Evolutionary conservation across 2,797 vertebrate genomes (phyloP).

Genomic region (Lagorchestes hirsutus): DNA sequence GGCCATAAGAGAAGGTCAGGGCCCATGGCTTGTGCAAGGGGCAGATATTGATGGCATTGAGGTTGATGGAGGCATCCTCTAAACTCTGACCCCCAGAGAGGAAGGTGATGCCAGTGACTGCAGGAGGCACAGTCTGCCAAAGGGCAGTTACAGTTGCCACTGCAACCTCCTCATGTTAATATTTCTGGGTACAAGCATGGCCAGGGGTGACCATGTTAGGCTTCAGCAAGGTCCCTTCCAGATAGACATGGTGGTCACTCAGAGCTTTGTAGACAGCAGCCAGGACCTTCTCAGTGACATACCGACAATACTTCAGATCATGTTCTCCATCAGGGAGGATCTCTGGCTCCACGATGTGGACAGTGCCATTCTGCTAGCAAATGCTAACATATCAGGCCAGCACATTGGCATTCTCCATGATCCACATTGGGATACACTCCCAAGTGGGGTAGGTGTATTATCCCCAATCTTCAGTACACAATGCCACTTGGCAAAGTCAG

Average conservation of each 20-base stretch:
- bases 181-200: constrained; percentile 93
- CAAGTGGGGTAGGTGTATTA: constrained; percentile 91
- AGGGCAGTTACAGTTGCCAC: no score
- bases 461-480: constrained; percentile 94
- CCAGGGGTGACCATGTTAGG: constrained; percentile 96
- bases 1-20: constrained; percentile 94
- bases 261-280: constrained; percentile 91
- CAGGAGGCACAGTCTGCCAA: constrained; percentile 90
- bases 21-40: constrained; percentile 93
- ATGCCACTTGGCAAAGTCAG: constrained; percentile 97
- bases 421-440: constrained; percentile 71
- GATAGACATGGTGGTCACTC: constrained; percentile 94
- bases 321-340: constrained; percentile 94
- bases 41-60: constrained; percentile 94
- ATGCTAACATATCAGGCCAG: constrained; percentile 96
- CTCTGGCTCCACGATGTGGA: constrained; percentile 95
- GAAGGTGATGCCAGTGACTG: constrained; percentile 94
- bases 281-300: no score
- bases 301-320: no score
- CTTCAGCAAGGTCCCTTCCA: constrained; percentile 95
- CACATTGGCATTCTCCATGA: constrained; percentile 95
- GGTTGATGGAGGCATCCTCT: constrained; percentile 94
- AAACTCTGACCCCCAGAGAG: constrained; percentile 96
- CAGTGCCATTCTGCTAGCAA: constrained; percentile 97
- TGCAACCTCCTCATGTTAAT: constrained; percentile 91